These are phyloP conservation scores for Trichoplusia ni DNA, from an alignment of 1,140 invertebrate species.

Conservation along the genomic window DNA sequence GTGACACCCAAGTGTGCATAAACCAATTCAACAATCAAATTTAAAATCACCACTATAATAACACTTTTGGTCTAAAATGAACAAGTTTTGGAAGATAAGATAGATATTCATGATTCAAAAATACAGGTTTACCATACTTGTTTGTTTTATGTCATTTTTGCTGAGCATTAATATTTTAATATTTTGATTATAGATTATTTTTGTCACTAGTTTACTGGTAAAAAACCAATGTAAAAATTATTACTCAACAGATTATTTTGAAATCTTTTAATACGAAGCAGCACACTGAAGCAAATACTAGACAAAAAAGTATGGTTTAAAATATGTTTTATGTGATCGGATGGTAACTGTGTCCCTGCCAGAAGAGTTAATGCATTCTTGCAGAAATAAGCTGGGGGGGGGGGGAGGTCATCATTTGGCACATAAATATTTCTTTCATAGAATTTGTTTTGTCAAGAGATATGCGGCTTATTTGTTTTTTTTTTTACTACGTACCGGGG, in stretches of 20 bases:
- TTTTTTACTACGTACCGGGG: constrained; percentile 60
- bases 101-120: neutral
- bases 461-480: neutral
- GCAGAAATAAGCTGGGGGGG: neutral
- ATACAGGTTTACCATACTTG: constrained; percentile 1
- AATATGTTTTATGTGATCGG: neutral
- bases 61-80: constrained; percentile 1
- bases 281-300: neutral
- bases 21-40: constrained; percentile 56
- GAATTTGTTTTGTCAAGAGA: neutral
- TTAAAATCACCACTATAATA: constrained; percentile 11
- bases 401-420: neutral
- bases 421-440: neutral
- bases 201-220: no score
- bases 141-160: constrained; percentile 1
- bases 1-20: constrained; percentile 69
- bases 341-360: constrained; percentile 33
- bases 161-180: constrained; percentile 14
- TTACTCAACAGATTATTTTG: neutral
- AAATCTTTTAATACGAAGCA: neutral
- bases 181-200: no score
- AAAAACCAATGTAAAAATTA: neutral
- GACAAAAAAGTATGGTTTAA: constrained; percentile 31
- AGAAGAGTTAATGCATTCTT: constrained; percentile 18
- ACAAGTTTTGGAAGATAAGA: neutral